Conservation (phyloP, 1,140 invertebrate species). For the Agrilus planipennis region DNA sequence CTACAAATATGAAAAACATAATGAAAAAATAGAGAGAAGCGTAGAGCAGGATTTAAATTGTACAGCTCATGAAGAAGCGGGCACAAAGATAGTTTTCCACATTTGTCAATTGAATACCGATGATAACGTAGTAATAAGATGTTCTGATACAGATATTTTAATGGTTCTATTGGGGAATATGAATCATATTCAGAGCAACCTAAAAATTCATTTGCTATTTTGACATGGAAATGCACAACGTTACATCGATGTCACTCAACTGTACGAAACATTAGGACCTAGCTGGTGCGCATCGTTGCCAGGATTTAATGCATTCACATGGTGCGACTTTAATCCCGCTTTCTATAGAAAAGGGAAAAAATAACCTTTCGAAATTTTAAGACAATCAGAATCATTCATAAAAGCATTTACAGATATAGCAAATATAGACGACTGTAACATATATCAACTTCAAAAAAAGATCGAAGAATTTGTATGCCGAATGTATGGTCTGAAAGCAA, state of each 20-base stretch:
- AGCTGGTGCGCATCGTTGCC: not conserved
- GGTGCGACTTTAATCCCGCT: conserved; percentile 33
- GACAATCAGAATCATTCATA: conserved; percentile 10
- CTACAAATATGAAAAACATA: conserved; percentile 10
- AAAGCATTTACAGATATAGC: conserved; percentile 8
- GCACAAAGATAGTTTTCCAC: conserved; percentile 12
- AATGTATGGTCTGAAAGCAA: conserved; percentile 12
- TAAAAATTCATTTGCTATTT: conserved; percentile 13
- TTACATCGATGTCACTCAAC: conserved; percentile 11
- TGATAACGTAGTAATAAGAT: conserved; percentile 11
- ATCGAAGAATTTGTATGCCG: conserved; percentile 6
- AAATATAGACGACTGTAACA: not conserved
- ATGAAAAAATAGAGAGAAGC: conserved; percentile 13
- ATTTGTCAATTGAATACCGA: conserved; percentile 12
- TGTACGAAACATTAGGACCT: conserved; percentile 8
- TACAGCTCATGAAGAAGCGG: conserved; percentile 11
- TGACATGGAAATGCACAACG: conserved; percentile 7
- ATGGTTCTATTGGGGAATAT: conserved; percentile 13
- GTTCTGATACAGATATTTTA: conserved; percentile 14
- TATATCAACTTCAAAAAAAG: not conserved
- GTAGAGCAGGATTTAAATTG: conserved; percentile 13
- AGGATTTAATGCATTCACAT: conserved; percentile 33
- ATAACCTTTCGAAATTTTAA: conserved; percentile 4
- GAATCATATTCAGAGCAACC: conserved; percentile 9
- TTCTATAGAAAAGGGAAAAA: conserved; percentile 25